A percentile compares a stretch with the other conserved stretches of the same genome.
These are phyloP conservation scores for Brachionus paranguensis DNA, from an alignment of 1,140 invertebrate species.

Conservation along the genomic window DNA sequence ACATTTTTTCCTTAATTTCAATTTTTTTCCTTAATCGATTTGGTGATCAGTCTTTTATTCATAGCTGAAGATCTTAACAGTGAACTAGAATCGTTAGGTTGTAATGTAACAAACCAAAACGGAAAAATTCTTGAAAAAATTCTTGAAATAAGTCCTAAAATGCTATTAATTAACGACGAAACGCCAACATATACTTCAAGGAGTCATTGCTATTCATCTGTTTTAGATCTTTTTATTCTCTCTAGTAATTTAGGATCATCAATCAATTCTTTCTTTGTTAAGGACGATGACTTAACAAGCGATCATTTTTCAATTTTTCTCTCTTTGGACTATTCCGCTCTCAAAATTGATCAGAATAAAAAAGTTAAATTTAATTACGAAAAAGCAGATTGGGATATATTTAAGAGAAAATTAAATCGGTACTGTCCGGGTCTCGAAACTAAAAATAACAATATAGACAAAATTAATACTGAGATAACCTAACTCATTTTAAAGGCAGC, in stretches of 20 bases:
- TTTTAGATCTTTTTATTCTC: background rate
- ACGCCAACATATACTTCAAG: background rate
- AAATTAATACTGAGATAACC: background rate
- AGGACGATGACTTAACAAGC: background rate
- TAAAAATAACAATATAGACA: background rate
- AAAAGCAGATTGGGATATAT: background rate
- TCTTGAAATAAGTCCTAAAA: background rate
- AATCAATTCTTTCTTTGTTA: background rate
- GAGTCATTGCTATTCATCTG: background rate
- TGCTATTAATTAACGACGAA: background rate
- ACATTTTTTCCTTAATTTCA: too few species aligned
- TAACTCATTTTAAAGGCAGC: background rate
- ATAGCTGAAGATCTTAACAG: too few species aligned
- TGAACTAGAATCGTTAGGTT: too few species aligned
- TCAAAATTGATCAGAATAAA: background rate
- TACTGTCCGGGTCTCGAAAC: background rate
- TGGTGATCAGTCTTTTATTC: too few species aligned
- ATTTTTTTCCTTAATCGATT: too few species aligned
- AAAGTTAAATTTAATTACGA: background rate
- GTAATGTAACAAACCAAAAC: background rate
- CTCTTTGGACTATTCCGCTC: background rate
- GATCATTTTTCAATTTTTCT: background rate
- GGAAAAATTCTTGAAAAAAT: background rate
- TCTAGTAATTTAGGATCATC: background rate
- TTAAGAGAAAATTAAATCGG: background rate